Conservation (phyloP, 1,140 invertebrate genomes). For the Euglossa dilemma region DNA sequence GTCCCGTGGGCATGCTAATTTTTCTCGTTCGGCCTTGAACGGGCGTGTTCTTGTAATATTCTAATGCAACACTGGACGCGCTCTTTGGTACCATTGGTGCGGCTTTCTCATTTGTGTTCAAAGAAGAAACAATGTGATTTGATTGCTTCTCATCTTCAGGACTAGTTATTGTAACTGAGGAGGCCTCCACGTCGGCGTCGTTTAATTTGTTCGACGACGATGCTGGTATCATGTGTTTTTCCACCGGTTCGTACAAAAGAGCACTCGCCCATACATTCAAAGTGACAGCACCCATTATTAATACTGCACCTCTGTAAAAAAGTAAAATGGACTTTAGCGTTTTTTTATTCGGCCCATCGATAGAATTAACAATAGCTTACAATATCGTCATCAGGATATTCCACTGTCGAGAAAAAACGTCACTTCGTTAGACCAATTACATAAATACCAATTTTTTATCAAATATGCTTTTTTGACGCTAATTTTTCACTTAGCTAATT, state of each 20-base stretch:
- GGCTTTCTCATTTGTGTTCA: constrained; percentile 53
- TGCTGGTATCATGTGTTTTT: constrained; percentile 87
- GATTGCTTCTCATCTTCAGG: constrained; percentile 68
- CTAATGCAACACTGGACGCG: constrained; percentile 83
- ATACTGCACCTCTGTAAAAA: constrained; percentile 87
- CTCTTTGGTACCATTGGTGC: constrained; percentile 80
- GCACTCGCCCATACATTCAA: constrained; percentile 93
- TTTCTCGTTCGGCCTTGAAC: constrained; percentile 81
- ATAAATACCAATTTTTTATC: background rate
- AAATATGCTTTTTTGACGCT: background rate
- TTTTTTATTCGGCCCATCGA: constrained; percentile 4
- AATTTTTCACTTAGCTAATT: background rate
- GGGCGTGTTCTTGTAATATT: constrained; percentile 81
- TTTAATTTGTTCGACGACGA: constrained; percentile 42
- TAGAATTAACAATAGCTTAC: constrained; percentile 33
- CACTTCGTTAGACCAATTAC: constrained; percentile 12
- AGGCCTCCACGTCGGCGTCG: constrained; percentile 51
- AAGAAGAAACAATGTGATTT: constrained; percentile 48
- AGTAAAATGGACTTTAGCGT: constrained; percentile 43
- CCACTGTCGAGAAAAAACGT: constrained; percentile 30
- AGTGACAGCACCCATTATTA: constrained; percentile 92
- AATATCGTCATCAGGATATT: constrained; percentile 43
- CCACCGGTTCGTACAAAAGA: constrained; percentile 91
- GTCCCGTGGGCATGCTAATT: constrained; percentile 82
- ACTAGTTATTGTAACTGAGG: constrained; percentile 54